Conservation (phyloP, 1,140 invertebrate genomes). For the Scaptomyza hsui region DNA sequence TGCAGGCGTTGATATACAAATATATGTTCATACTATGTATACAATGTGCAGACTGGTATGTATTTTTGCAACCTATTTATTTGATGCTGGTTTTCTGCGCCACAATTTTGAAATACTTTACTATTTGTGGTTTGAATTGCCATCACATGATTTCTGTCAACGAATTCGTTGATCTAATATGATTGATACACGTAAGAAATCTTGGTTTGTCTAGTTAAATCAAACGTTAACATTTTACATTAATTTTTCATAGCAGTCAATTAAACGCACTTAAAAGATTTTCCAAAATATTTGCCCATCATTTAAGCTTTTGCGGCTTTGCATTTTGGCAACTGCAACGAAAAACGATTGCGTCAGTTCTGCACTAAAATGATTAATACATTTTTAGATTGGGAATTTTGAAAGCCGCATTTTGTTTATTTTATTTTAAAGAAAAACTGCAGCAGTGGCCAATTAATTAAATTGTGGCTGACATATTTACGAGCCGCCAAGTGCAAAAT, state of each 20-base stretch:
- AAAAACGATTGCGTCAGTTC: conserved; percentile 50
- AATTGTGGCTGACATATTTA: conserved; percentile 70
- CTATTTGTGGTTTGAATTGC: conserved; percentile 56
- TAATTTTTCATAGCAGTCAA: conserved; percentile 19
- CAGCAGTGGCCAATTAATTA: conserved; percentile 78
- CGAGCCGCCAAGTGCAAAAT: conserved; percentile 69
- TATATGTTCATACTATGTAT: conserved; percentile 31
- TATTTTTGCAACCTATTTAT: conserved; percentile 62
- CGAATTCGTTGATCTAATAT: neutral
- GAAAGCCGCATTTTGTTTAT: conserved; percentile 18
- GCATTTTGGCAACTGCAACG: conserved; percentile 28
- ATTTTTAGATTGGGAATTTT: conserved; percentile 26
- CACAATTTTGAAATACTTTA: conserved; percentile 54
- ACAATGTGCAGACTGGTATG: conserved; percentile 63
- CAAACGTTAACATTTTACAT: conserved; percentile 8
- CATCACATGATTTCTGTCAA: conserved; percentile 3
- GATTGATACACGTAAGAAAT: conserved; percentile 7
- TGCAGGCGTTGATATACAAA: conserved; percentile 10
- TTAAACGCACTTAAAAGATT: conserved; percentile 7
- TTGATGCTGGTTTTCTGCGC: conserved; percentile 44
- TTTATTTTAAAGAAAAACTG: conserved; percentile 48
- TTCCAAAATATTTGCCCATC: conserved; percentile 31
- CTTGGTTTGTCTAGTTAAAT: conserved; percentile 12
- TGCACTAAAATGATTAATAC: conserved; percentile 9
- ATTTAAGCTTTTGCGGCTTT: conserved; percentile 1